These are phyloP conservation scores for Lutraria rhynchaena DNA, from an alignment of 1,140 invertebrate species.

Conservation along the genomic window DNA sequence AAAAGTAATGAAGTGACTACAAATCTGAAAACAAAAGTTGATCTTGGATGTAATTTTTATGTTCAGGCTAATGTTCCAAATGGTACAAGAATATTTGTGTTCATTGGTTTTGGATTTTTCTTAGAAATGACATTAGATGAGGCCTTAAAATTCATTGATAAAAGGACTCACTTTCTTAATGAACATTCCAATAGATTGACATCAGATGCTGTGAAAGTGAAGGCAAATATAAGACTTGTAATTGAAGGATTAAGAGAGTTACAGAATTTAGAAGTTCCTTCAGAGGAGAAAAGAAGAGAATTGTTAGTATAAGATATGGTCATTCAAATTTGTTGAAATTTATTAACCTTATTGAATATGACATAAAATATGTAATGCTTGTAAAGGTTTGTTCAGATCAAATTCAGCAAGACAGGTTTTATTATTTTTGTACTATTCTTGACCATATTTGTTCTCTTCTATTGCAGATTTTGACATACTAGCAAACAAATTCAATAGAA, in stretches of 20 bases:
- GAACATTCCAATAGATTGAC: conserved; percentile 84
- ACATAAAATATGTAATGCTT: no score
- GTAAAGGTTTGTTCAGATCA: no score
- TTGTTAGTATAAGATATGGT: conserved; percentile 20
- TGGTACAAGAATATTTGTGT: conserved; percentile 87
- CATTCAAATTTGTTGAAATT: no score
- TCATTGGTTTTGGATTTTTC: conserved; percentile 89
- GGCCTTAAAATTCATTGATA: conserved; percentile 88
- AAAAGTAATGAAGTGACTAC: conserved; percentile 85
- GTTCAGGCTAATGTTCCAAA: conserved; percentile 84
- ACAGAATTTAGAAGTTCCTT: conserved; percentile 29
- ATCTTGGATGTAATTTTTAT: conserved; percentile 89
- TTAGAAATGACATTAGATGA: conserved; percentile 89
- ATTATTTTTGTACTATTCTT: no score
- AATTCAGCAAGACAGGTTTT: no score
- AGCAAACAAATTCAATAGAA: no score
- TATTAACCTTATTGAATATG: no score
- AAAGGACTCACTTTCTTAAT: conserved; percentile 87
- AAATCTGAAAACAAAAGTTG: conserved; percentile 89
- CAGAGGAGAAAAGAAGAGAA: conserved; percentile 2
- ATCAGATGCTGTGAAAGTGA: conserved; percentile 87
- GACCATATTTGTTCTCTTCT: no score
- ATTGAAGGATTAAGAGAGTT: conserved; percentile 70
- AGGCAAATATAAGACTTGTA: conserved; percentile 91
- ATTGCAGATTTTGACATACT: no score